A percentile compares a stretch with the other conserved stretches of the same genome.
These are phyloP conservation scores for Aphis craccivora DNA, from an alignment of 1,140 invertebrate genomes.

Conservation along the genomic window DNA sequence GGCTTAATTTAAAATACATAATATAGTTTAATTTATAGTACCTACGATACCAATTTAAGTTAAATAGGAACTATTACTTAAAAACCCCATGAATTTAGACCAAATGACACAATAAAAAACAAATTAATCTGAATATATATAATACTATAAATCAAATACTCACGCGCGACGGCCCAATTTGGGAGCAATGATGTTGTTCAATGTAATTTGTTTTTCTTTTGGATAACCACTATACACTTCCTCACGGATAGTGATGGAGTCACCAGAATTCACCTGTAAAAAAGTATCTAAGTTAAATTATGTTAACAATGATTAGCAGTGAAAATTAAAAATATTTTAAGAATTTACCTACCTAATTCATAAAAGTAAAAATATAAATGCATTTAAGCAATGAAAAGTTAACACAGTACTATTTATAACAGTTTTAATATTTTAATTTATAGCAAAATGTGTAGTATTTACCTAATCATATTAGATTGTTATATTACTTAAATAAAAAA, in stretches of 20 bases:
- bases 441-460: too few species aligned
- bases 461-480: too few species aligned
- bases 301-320: background rate
- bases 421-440: too few species aligned
- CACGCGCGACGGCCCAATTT: conserved; percentile 78
- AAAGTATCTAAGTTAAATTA: conserved; percentile 38
- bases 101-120: background rate
- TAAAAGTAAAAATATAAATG: too few species aligned
- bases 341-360: background rate
- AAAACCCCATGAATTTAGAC: background rate
- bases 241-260: conserved; percentile 86
- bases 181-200: conserved; percentile 91
- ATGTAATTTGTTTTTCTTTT: conserved; percentile 86
- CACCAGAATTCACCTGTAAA: conserved; percentile 84
- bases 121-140: background rate
- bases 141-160: conserved; percentile 13
- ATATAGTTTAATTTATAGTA: background rate
- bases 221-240: conserved; percentile 82
- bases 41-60: background rate
- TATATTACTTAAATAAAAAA: too few species aligned
- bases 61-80: background rate
- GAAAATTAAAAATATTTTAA: background rate
- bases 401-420: background rate
- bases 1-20: background rate
- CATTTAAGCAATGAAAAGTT: background rate